phyloP scores from a whole-genome alignment of 2,113 vertebrate genomes.

The Poeciliopsis occidentalis region DNA sequence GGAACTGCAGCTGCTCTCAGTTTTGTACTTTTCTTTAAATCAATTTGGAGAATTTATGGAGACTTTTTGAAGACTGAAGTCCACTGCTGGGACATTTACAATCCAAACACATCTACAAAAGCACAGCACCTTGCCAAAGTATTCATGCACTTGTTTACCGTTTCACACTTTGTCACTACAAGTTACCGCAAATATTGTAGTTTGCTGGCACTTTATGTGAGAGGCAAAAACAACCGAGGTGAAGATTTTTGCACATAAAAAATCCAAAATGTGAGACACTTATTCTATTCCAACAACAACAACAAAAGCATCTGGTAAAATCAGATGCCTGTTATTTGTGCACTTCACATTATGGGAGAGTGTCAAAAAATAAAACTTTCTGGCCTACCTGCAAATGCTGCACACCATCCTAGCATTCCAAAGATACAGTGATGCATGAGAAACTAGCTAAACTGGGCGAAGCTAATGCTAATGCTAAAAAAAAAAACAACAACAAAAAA shows the following conservation, averaged over 20 bases:
- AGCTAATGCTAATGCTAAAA: no score
- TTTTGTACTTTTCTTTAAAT: slow-evolving; percentile 28
- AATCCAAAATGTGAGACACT: neutral
- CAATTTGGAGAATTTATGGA: neutral
- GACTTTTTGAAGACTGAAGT: neutral
- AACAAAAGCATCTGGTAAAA: neutral
- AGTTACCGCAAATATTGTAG: neutral
- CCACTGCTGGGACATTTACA: slow-evolving; percentile 21
- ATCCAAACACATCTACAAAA: slow-evolving; percentile 21
- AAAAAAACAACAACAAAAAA: no score
- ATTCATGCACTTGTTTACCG: neutral
- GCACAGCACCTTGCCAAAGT: neutral
- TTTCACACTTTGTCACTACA: no score
- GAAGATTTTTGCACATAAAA: neutral
- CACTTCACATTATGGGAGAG: no score
- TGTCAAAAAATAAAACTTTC: neutral
- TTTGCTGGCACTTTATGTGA: neutral
- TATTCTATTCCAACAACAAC: neutral
- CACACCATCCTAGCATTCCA: no score
- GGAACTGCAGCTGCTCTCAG: slow-evolving; percentile 6
- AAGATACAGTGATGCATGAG: no score
- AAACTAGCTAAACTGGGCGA: no score
- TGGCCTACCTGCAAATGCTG: neutral
- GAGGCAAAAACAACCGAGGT: neutral
- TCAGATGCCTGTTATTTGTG: no score